phyloP scores from a whole-genome alignment of 2,797 vertebrate species.

The Catamblyrhynchus diadema region DNA sequence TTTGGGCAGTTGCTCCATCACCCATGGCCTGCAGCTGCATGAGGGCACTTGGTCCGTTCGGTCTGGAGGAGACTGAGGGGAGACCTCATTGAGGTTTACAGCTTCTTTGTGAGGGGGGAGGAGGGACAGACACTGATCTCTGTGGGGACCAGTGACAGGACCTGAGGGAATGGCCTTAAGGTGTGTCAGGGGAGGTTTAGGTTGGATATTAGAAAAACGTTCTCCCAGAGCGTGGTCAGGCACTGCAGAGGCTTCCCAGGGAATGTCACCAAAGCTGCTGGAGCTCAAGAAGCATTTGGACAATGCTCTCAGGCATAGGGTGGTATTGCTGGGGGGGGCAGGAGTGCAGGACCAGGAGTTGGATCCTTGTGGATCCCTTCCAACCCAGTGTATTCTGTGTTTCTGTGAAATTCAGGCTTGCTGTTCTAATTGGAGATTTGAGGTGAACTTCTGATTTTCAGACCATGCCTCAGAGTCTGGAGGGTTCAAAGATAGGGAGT shows the following conservation, averaged over 20 bases:
- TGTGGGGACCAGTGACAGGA: not conserved
- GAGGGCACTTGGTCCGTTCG: not conserved
- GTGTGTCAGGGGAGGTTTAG: not conserved
- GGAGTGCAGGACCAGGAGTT: no score
- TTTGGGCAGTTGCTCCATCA: not conserved
- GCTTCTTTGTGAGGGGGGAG: rapidly evolving
- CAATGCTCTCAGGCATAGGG: not conserved
- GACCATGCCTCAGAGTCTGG: not conserved
- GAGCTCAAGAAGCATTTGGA: not conserved
- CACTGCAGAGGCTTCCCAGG: not conserved
- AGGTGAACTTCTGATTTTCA: not conserved
- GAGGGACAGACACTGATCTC: not conserved
- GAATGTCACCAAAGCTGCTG: not conserved
- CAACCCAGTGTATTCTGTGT: not conserved
- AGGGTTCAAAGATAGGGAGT: not conserved
- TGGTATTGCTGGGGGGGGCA: no score
- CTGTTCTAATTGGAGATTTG: not conserved
- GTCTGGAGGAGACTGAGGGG: not conserved
- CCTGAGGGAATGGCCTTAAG: not conserved
- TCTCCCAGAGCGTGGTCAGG: not conserved
- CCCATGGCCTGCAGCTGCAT: not conserved
- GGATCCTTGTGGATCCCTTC: not conserved
- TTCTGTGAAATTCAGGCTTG: not conserved
- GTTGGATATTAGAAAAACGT: not conserved
- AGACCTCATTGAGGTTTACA: not conserved